Base-by-base conservation (phyloP, 2,888 invertebrate genomes). In the Platycheirus albimanus region DNA sequence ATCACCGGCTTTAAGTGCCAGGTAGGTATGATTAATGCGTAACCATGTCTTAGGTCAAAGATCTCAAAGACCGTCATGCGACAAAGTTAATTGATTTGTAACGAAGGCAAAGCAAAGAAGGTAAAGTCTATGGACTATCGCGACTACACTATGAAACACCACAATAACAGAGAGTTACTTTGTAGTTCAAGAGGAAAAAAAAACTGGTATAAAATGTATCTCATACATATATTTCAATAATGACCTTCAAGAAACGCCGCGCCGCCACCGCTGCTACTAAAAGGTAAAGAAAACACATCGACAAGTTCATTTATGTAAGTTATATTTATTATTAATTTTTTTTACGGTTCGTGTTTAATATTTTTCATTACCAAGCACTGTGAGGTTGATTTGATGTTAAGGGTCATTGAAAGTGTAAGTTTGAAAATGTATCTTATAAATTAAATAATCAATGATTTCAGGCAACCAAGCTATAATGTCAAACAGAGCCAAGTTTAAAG, bases 221-320 rank as follows among this genome's bases (percentile, higher is more conserved):
- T 54, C 52, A 52, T 28, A 47, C 52, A 52, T 28, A 47, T 54
- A 70, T 61, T 66, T 19, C 38, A 71, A 61, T 51, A 51, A 51
- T 36, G 66, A 38, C 80, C 76, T 81, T 81, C 70, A 71, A 61
- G 70, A 76, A 45, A 61, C 13, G 51, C 58, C 47, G 76, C 24
- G 24, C n/a, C n/a, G n/a, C n/a, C n/a, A n/a, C n/a, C n/a, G n/a
- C n/a, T 24, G 24, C 80, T 70, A 52, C 52, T 63, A 58, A 20
- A 28, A 13, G 1, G 17, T 28, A 24, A 56, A 17, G n/a, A n/a
- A 19, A 15, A 41, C 15, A 58, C 33, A 45, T 11, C 17, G 52
- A 58, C 70, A 75, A 66, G 64, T 66, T 81, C 52, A 58, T 76
- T 76, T 30, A 15, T 7, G 28, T 58, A 45, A 76, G 58, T 69